These are phyloP conservation scores for Acronicta leporina DNA, from an alignment of 2,888 invertebrate genomes.

Conservation along the genomic window DNA sequence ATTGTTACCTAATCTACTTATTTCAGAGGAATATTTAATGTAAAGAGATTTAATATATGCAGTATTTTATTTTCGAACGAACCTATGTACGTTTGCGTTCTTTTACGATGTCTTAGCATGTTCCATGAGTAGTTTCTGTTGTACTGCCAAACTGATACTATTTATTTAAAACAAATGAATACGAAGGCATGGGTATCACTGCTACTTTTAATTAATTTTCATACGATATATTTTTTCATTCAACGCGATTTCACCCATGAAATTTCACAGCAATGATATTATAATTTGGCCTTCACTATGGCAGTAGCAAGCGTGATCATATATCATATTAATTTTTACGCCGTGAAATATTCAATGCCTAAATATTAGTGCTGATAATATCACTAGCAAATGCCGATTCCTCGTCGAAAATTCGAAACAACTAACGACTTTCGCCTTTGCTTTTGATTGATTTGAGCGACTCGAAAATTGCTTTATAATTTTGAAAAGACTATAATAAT, in stretches of 20 bases:
- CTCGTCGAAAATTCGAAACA: background rate
- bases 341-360: background rate
- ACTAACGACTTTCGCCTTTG: background rate
- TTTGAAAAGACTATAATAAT: background rate
- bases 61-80: constrained; percentile 39
- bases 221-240: background rate
- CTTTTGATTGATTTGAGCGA: background rate
- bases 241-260: background rate
- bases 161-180: background rate
- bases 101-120: constrained; percentile 66
- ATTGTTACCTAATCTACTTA: constrained; percentile 38
- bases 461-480: background rate
- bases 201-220: too few species aligned
- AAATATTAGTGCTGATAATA: background rate
- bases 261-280: background rate
- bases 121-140: constrained; percentile 52
- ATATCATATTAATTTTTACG: background rate
- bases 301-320: background rate
- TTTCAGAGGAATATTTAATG: constrained; percentile 16
- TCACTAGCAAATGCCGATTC: background rate
- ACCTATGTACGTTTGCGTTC: constrained; percentile 54
- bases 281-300: background rate
- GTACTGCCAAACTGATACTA: background rate
- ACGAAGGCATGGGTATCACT: too few species aligned
- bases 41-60: constrained; percentile 27